Percentiles rank a stretch among this genome's conserved stretches.
Conservation (phyloP, 2,113 vertebrate genomes). For the Pseudorhombus dupliciocellatus region DNA sequence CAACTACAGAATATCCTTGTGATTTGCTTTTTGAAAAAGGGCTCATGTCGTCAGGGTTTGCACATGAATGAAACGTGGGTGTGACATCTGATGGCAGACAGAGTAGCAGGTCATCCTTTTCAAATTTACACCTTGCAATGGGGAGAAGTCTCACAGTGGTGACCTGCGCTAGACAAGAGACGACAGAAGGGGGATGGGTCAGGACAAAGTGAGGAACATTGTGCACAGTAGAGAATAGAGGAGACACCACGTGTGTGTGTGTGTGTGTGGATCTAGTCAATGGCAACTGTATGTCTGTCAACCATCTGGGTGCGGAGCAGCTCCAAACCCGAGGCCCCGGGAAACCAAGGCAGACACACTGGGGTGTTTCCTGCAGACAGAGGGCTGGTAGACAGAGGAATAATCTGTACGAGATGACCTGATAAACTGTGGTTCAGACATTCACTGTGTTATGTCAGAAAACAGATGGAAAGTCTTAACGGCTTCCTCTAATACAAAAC, state of each 20-base stretch:
- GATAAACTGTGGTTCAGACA: constrained; percentile 63
- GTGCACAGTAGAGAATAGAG: constrained; percentile 32
- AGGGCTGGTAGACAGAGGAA: constrained; percentile 55
- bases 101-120: constrained; percentile 36
- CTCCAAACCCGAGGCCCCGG: constrained; percentile 48
- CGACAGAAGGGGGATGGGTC: constrained; percentile 69
- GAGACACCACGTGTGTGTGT: constrained; percentile 35
- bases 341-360: constrained; percentile 30
- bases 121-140: constrained; percentile 29
- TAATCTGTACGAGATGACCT: constrained; percentile 77
- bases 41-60: constrained; percentile 13
- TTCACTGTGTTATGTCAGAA: constrained; percentile 66
- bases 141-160: constrained; percentile 21
- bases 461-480: constrained; percentile 59
- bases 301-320: constrained; percentile 70
- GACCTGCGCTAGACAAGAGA: constrained; percentile 38
- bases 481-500: constrained; percentile 26
- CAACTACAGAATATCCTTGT: background rate
- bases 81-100: constrained; percentile 22
- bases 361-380: constrained; percentile 46
- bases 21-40: constrained; percentile 4
- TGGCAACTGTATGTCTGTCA: constrained; percentile 40
- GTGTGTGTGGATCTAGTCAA: constrained; percentile 30
- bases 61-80: constrained; percentile 25
- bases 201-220: constrained; percentile 61